Percentiles rank a stretch among this genome's conserved stretches.
Evolutionary conservation across 2,888 invertebrate species (phyloP).

Genomic region (Anthoptus insignis): DNA sequence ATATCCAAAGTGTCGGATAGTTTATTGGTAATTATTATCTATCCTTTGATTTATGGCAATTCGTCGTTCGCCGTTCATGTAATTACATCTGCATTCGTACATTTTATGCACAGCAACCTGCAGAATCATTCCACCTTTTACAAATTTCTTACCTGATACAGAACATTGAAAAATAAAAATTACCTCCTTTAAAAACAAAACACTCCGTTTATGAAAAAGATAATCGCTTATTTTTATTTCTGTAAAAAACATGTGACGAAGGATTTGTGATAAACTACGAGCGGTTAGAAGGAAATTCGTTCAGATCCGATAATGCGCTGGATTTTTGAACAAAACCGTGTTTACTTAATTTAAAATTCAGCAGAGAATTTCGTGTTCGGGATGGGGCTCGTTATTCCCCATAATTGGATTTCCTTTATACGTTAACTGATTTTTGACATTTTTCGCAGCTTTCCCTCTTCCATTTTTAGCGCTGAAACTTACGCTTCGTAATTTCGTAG

Average conservation of each 20-base stretch:
- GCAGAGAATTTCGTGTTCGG: slow-evolving; percentile 60
- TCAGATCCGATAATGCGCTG: slow-evolving; percentile 46
- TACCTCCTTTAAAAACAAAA: no score
- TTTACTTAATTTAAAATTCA: slow-evolving; percentile 64
- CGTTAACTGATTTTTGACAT: slow-evolving; percentile 56
- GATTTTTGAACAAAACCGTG: slow-evolving; percentile 51
- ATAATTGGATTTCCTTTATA: slow-evolving; percentile 60
- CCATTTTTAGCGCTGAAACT: slow-evolving; percentile 44
- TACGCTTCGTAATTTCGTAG: slow-evolving; percentile 6
- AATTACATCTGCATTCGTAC: no score
- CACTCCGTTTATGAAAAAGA: neutral
- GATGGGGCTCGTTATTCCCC: slow-evolving; percentile 62
- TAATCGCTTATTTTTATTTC: neutral
- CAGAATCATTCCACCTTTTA: no score
- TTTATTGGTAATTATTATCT: no score
- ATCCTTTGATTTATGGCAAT: no score
- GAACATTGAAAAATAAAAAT: no score
- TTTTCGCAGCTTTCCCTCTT: slow-evolving; percentile 44
- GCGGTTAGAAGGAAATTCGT: slow-evolving; percentile 46
- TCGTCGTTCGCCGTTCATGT: no score
- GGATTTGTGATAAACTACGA: slow-evolving; percentile 20
- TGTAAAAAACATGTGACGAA: neutral
- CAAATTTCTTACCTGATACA: no score
- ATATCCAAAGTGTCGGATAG: no score
- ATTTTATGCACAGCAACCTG: no score